phyloP scores from a whole-genome alignment of 2,888 invertebrate genomes.

The Caenorhabditis sulstoni region DNA sequence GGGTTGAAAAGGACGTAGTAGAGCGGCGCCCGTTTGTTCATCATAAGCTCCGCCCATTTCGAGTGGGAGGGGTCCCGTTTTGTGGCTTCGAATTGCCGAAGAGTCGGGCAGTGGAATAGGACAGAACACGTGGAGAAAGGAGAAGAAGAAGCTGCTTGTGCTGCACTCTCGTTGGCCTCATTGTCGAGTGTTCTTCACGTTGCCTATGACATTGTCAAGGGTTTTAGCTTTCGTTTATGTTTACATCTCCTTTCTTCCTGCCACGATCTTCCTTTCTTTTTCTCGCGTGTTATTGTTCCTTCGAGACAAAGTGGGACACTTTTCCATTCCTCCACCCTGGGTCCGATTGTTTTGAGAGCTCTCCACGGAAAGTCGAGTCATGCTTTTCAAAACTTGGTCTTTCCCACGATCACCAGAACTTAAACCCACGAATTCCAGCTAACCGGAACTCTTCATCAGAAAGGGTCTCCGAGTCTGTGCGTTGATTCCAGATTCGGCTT shows the following conservation, averaged over 20 bases:
- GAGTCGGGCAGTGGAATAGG: not conserved
- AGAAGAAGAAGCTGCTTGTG: too few species aligned
- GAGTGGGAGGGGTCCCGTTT: conserved; percentile 22
- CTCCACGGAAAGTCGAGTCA: conserved; percentile 4
- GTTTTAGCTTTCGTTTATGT: conserved; percentile 13
- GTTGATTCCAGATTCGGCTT: too few species aligned
- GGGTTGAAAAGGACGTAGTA: not conserved
- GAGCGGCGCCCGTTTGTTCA: conserved; percentile 25
- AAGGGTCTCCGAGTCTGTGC: too few species aligned
- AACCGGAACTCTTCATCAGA: too few species aligned
- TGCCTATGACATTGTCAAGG: conserved; percentile 29
- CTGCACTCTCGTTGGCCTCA: not conserved
- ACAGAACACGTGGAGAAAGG: too few species aligned
- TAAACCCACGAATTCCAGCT: too few species aligned
- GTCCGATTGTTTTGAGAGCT: conserved; percentile 20
- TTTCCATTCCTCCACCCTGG: conserved; percentile 7
- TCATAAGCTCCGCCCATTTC: conserved; percentile 32
- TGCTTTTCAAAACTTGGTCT: not conserved
- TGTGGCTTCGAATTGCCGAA: not conserved
- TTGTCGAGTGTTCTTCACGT: conserved; percentile 7
- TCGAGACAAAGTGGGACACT: not conserved
- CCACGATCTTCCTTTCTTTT: conserved; percentile 3
- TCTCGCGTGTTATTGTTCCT: conserved; percentile 23
- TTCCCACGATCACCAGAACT: conserved; percentile 14
- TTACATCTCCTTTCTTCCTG: conserved; percentile 10